phyloP scores from a whole-genome alignment of 2,888 invertebrate genomes.

The Hydraecia micacea region DNA sequence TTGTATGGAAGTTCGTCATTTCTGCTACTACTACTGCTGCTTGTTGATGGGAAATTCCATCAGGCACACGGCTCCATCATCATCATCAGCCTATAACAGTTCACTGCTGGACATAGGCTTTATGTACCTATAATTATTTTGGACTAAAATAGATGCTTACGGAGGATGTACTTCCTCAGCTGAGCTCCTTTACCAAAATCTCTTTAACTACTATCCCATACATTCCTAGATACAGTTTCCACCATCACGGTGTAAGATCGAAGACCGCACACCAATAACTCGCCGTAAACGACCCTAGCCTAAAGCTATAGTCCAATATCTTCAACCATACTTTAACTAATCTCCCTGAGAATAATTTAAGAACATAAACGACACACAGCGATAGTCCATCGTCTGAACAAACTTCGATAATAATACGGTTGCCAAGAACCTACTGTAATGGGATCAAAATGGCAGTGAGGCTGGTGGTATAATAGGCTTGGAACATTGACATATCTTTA shows the following conservation, averaged over 20 bases:
- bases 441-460: slow-evolving; percentile 50
- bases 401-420: slow-evolving; percentile 51
- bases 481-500: slow-evolving; percentile 73
- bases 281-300: slow-evolving; percentile 25
- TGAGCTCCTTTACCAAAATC: neutral
- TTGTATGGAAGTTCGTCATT: no score
- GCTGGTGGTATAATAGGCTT: slow-evolving; percentile 53
- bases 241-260: neutral
- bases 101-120: no score
- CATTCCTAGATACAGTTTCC: neutral
- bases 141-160: no score
- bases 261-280: slow-evolving; percentile 12
- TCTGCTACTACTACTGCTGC: no score
- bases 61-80: no score
- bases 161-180: no score
- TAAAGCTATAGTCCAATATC: slow-evolving; percentile 6
- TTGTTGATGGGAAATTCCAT: no score
- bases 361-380: slow-evolving; percentile 21
- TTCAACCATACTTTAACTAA: slow-evolving; percentile 11
- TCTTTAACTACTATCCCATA: neutral
- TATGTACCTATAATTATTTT: neutral
- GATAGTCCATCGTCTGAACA: slow-evolving; percentile 44
- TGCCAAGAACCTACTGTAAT: slow-evolving; percentile 42
- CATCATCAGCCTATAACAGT: no score
- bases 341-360: slow-evolving; percentile 25